Percentiles rank a stretch among this genome's conserved stretches.
These are phyloP conservation scores for Acanthopagrus latus DNA, from an alignment of 2,797 vertebrate species.

Conservation along the genomic window DNA sequence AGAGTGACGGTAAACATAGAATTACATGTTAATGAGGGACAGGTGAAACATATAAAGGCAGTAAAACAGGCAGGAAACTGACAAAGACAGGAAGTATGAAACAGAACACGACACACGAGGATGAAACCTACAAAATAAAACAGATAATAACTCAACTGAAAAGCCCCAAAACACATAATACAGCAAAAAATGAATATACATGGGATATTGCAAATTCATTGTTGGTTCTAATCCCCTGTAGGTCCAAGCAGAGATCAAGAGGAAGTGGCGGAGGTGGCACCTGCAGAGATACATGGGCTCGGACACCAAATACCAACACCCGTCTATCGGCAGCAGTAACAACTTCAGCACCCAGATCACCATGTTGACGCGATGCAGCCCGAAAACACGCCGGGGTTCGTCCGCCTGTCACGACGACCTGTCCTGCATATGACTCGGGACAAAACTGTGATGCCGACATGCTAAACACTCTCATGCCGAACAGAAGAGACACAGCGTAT, in stretches of 20 bases:
- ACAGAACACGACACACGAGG: too few species aligned
- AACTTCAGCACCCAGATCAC: slow-evolving; percentile 98
- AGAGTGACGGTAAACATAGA: too few species aligned
- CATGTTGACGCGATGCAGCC: slow-evolving; percentile 94
- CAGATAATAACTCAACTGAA: too few species aligned
- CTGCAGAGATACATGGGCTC: slow-evolving; percentile 90
- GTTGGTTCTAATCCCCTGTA: slow-evolving; percentile 54
- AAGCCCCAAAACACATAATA: too few species aligned
- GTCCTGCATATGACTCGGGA: slow-evolving; percentile 74
- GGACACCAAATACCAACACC: slow-evolving; percentile 92
- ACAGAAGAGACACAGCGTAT: background rate
- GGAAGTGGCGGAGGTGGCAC: slow-evolving; percentile 97
- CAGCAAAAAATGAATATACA: too few species aligned
- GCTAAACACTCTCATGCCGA: slow-evolving; percentile 26
- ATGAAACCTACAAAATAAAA: too few species aligned
- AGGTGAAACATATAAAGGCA: too few species aligned
- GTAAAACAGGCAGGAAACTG: too few species aligned
- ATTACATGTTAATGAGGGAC: too few species aligned
- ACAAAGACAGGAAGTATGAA: too few species aligned
- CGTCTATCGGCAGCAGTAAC: slow-evolving; percentile 92
- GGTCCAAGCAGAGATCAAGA: slow-evolving; percentile 96
- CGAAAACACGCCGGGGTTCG: slow-evolving; percentile 87
- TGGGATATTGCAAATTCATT: too few species aligned
- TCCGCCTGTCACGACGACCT: slow-evolving; percentile 81
- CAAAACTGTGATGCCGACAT: background rate